Evolutionary conservation across 2,797 vertebrate species (phyloP), one percentile per base, ranked within the genome.

Genomic region (Hypotaenidia okinawae): DNA sequence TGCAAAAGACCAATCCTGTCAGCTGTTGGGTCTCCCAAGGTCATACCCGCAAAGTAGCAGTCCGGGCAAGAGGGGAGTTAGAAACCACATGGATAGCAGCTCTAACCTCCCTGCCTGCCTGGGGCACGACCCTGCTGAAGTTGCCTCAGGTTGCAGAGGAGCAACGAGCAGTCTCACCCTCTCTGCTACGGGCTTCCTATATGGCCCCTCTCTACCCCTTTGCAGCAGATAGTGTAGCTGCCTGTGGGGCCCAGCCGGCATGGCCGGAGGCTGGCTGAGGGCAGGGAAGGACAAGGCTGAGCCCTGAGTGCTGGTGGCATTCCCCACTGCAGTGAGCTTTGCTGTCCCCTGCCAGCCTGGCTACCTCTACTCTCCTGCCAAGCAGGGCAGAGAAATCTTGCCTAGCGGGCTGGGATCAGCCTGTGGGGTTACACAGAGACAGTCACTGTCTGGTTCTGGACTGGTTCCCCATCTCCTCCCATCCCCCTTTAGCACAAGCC

Each of bases 81-180:
- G 51, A 54, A 69, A 54, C 33, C 10, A 8, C 0, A 2, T 13
- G 8, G 37, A 16, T 2, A n/a, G 30, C 45, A n/a, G 63, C 45
- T 41, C 58, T 80, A 57, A 52, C 37, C 30, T 63, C 41, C 49
- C 63, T 37, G 32, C 49, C 62, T 52, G 24, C 76, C 63, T 33
- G 24, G 24, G 28, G 14, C 55, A 55, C 49, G 74, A 68, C 52
- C 30, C n/a, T n/a, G 9, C 32, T 17, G 12, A 19, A 55, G 27
- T 24, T 73, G 33, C 61, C 39, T 16, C 4, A 7, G 11, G 45
- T 47, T 66, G 52, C 47, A 30, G 7, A 8, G 41, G 13, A 24
- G 8, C 80, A 59, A 63, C 3, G 9, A 41, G 33, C 37, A 54
- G 30, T 16, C 25, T 22, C 17, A 45, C 6, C 11, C 28, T 35